A percentile compares a stretch with the other conserved stretches of the same genome.
Conservation (phyloP, 2,797 vertebrate genomes). For the Peromyscus melanophrys region DNA sequence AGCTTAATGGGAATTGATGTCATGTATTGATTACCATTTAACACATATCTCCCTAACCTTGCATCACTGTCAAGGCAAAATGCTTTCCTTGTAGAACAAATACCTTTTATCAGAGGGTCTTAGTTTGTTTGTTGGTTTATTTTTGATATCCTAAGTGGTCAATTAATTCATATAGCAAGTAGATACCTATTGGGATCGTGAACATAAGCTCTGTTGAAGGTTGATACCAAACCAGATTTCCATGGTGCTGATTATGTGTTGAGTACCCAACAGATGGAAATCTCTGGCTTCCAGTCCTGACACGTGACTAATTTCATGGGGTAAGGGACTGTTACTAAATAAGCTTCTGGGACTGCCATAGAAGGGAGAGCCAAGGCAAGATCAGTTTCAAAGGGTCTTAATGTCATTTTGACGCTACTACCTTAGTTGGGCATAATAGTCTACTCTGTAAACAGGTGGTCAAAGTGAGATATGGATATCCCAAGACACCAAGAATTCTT, state of each 20-base stretch:
- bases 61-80: conserved; percentile 81
- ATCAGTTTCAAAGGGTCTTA: conserved; percentile 37
- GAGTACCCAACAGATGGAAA: conserved; percentile 60
- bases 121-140: neutral
- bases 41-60: conserved; percentile 78
- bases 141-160: conserved; percentile 57
- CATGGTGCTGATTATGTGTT: conserved; percentile 39
- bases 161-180: conserved; percentile 54
- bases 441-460: conserved; percentile 34
- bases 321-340: conserved; percentile 4
- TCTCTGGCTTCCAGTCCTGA: conserved; percentile 45
- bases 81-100: conserved; percentile 76
- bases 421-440: conserved; percentile 39
- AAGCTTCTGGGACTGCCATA: conserved; percentile 54
- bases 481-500: conserved; percentile 45
- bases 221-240: conserved; percentile 59
- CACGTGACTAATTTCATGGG: conserved; percentile 61
- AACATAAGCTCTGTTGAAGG: conserved; percentile 48
- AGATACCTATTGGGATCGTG: conserved; percentile 7
- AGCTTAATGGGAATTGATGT: conserved; percentile 83
- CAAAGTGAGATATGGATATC: conserved; percentile 30
- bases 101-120: conserved; percentile 57
- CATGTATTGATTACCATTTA: conserved; percentile 86
- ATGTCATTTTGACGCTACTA: conserved; percentile 51
- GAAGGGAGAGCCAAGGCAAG: conserved; percentile 43